phyloP scores from a whole-genome alignment of 2,113 vertebrate species.

The Corythornis cristatus region DNA sequence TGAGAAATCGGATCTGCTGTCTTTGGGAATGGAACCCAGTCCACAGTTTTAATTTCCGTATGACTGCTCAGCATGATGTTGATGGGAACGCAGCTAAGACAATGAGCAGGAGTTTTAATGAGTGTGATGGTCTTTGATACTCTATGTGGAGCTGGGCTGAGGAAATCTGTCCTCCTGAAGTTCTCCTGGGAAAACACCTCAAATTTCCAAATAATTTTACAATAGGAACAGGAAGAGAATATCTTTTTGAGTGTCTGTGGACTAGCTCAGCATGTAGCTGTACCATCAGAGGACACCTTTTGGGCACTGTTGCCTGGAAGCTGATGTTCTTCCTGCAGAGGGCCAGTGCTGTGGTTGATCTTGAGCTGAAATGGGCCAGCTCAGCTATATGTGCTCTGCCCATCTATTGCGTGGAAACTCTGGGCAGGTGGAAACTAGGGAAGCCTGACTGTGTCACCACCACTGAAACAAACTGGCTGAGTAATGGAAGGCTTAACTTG shows the following conservation, averaged over 20 bases:
- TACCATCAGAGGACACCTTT: not conserved
- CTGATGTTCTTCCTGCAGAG: not conserved
- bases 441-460: not conserved
- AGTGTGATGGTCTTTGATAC: not conserved
- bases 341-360: not conserved
- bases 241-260: not conserved
- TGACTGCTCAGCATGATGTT: not conserved
- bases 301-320: not conserved
- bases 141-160: not conserved
- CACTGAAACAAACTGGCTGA: not conserved
- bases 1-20: not conserved
- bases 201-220: not conserved
- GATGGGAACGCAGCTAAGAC: not conserved
- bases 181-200: not conserved
- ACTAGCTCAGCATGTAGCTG: not conserved
- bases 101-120: not conserved
- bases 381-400: accelerated
- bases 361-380: not conserved
- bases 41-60: not conserved
- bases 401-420: not conserved
- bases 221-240: not conserved
- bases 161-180: not conserved
- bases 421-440: not conserved
- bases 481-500: not conserved
- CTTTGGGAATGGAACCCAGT: conserved; percentile 19